These are phyloP conservation scores for Streblospio benedicti DNA, from an alignment of 1,140 invertebrate species.

Conservation along the genomic window DNA sequence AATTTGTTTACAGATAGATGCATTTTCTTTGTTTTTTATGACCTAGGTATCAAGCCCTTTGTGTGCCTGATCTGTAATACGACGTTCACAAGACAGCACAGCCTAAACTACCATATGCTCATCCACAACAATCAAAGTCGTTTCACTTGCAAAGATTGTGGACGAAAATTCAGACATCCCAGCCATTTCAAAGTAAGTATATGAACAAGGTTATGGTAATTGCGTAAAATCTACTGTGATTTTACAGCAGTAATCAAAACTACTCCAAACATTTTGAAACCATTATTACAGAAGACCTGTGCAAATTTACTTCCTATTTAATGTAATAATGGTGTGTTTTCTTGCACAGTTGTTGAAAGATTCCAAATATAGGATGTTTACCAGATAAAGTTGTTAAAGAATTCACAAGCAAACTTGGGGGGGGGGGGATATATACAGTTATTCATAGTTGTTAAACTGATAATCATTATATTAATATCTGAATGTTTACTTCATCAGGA, in stretches of 20 bases:
- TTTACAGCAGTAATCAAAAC: too few species aligned
- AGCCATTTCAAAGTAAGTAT: slow-evolving; percentile 55
- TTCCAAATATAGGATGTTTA: too few species aligned
- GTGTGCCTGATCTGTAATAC: slow-evolving; percentile 56
- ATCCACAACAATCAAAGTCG: slow-evolving; percentile 60
- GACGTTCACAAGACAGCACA: slow-evolving; percentile 60
- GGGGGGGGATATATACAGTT: too few species aligned
- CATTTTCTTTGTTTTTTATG: slow-evolving; percentile 12
- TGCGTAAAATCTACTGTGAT: too few species aligned
- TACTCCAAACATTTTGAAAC: too few species aligned
- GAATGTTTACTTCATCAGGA: slow-evolving; percentile 38
- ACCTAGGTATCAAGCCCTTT: slow-evolving; percentile 58
- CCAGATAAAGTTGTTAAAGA: too few species aligned
- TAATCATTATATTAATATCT: not conserved
- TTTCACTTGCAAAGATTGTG: slow-evolving; percentile 58
- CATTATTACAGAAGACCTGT: too few species aligned
- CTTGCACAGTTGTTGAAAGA: too few species aligned
- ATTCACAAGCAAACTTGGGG: too few species aligned
- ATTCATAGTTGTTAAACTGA: not conserved
- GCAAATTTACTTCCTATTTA: too few species aligned
- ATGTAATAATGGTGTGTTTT: too few species aligned
- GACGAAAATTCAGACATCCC: slow-evolving; percentile 59
- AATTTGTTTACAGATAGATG: not conserved
- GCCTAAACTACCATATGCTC: slow-evolving; percentile 61
- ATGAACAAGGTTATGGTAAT: too few species aligned